Conservation (phyloP, 1,140 invertebrate genomes). For the Yoshiicerus persimilis region DNA sequence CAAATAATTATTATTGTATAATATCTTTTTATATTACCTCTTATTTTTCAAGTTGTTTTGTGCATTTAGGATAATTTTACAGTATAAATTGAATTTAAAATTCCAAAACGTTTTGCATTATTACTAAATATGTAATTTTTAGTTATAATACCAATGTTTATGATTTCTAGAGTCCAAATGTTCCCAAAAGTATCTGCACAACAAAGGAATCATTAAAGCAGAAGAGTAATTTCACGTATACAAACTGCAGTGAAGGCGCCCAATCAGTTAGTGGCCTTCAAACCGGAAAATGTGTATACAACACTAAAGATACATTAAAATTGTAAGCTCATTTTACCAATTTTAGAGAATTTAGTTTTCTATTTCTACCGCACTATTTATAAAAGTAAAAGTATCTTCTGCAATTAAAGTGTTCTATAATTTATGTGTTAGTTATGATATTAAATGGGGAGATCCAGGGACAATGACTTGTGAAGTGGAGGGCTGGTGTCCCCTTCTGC, state of each 20-base stretch:
- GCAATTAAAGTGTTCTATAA: neutral
- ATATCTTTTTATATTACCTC: neutral
- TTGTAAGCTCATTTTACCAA: conserved; percentile 10
- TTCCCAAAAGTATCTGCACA: conserved; percentile 33
- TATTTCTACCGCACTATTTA: too few relatives aligned
- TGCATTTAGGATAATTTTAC: too few relatives aligned
- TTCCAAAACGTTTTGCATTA: too few relatives aligned
- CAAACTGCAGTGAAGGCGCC: conserved; percentile 23
- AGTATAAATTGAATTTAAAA: too few relatives aligned
- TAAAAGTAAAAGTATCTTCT: too few relatives aligned
- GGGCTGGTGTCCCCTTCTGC: conserved; percentile 34
- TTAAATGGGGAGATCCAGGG: conserved; percentile 30
- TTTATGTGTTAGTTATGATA: conserved; percentile 29
- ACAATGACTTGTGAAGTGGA: conserved; percentile 33
- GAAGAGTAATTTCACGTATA: conserved; percentile 24
- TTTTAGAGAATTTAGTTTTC: neutral
- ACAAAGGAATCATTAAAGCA: neutral
- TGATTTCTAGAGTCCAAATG: conserved; percentile 34
- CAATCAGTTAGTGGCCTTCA: conserved; percentile 35
- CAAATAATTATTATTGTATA: neutral
- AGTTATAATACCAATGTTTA: neutral
- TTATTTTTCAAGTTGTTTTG: neutral
- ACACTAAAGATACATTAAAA: conserved; percentile 30
- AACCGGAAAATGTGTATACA: conserved; percentile 31
- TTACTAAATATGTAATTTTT: too few relatives aligned